phyloP scores from a whole-genome alignment of 1,140 invertebrate genomes.

The Scaptodrosophila lebanonensis region DNA sequence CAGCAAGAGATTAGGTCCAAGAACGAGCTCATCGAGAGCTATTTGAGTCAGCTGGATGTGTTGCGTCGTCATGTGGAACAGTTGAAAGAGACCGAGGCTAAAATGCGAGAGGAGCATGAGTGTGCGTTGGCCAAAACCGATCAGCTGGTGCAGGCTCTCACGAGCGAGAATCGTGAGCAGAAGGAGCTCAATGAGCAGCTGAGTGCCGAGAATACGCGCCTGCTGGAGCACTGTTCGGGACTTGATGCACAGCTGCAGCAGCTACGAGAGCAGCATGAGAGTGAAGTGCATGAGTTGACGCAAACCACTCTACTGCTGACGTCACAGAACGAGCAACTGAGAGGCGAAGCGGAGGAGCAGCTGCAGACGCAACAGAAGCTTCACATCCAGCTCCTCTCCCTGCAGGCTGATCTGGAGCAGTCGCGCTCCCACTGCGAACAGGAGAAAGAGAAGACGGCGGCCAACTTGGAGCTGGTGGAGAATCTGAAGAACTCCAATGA shows the following conservation, averaged over 20 bases:
- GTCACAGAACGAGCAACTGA: constrained; percentile 40
- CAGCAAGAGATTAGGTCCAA: constrained; percentile 72
- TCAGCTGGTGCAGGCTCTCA: constrained; percentile 50
- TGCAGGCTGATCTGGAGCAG: constrained; percentile 47
- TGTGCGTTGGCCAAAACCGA: constrained; percentile 49
- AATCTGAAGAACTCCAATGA: constrained; percentile 55
- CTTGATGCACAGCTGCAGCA: constrained; percentile 57
- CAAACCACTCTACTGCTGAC: too few species aligned
- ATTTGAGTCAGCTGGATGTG: constrained; percentile 68
- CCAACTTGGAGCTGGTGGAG: constrained; percentile 54
- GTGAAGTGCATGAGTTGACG: too few species aligned
- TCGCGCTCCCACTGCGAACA: constrained; percentile 31
- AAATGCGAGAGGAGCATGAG: constrained; percentile 61
- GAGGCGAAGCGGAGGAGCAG: constrained; percentile 52
- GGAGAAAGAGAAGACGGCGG: constrained; percentile 40
- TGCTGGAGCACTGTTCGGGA: constrained; percentile 30
- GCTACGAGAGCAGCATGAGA: constrained; percentile 51
- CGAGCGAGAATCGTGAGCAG: constrained; percentile 46
- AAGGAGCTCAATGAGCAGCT: constrained; percentile 60
- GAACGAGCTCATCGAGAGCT: constrained; percentile 71
- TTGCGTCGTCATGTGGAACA: constrained; percentile 66
- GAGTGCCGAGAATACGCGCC: constrained; percentile 33
- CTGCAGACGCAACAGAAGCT: constrained; percentile 40
- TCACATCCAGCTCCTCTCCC: constrained; percentile 36
- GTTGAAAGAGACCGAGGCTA: constrained; percentile 62